Percentiles rank a stretch among this genome's conserved stretches.
These are phyloP conservation scores for Pseudomyrmex dendroicus DNA, from an alignment of 1,140 invertebrate genomes.

Conservation along the genomic window DNA sequence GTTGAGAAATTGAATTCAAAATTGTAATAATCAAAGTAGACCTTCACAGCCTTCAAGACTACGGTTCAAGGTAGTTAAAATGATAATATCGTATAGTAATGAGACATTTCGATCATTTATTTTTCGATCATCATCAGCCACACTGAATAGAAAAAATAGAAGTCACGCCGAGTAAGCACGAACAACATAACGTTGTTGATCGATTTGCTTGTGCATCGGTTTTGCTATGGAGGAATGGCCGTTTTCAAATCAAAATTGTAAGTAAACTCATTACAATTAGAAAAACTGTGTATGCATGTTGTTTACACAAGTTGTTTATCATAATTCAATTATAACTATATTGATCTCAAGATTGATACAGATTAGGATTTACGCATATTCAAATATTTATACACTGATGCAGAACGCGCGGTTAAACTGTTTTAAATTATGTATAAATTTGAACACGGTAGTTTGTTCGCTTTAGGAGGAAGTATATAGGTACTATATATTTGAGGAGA, in stretches of 20 bases:
- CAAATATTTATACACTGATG: neutral
- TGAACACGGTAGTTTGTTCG: neutral
- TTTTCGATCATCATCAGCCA: too few species aligned
- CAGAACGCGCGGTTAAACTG: neutral
- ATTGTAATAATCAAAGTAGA: too few species aligned
- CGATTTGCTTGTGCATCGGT: too few species aligned
- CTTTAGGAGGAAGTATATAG: neutral
- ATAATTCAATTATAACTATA: neutral
- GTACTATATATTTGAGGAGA: neutral
- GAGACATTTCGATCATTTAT: too few species aligned
- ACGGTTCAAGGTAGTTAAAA: too few species aligned
- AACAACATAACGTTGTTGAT: too few species aligned
- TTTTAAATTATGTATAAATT: conserved; percentile 21
- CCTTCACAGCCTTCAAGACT: too few species aligned
- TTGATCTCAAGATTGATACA: neutral
- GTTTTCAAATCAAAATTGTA: too few species aligned
- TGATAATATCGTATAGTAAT: too few species aligned
- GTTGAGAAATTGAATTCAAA: conserved; percentile 13
- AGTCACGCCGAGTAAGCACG: too few species aligned
- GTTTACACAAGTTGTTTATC: neutral
- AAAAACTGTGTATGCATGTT: neutral
- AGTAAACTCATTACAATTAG: neutral
- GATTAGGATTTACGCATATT: neutral
- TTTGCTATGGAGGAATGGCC: too few species aligned
- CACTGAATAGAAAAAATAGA: too few species aligned